phyloP scores from a whole-genome alignment of 2,888 invertebrate genomes.

The Icerya purchasi region DNA sequence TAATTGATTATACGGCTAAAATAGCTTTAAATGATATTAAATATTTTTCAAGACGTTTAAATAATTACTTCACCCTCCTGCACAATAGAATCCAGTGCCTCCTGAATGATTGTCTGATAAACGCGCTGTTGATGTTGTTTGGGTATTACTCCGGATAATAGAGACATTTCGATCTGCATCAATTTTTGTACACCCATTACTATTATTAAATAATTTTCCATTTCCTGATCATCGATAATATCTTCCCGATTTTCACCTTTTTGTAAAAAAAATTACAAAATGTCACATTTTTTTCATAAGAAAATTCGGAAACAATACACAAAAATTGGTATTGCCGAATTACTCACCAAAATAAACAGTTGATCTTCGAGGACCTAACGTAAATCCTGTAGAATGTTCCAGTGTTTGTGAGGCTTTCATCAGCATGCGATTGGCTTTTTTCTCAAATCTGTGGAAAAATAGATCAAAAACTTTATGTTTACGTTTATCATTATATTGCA shows the following conservation, averaged over 20 bases:
- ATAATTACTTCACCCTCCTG: slow-evolving; percentile 55
- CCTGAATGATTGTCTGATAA: slow-evolving; percentile 60
- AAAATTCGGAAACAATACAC: too few species aligned
- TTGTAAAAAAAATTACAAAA: too few species aligned
- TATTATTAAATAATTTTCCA: slow-evolving; percentile 61
- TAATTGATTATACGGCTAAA: too few species aligned
- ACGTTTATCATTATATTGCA: not conserved
- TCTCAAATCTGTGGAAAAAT: slow-evolving; percentile 36
- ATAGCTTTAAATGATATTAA: too few species aligned
- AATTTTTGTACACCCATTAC: slow-evolving; percentile 63
- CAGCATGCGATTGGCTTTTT: slow-evolving; percentile 61
- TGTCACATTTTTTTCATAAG: too few species aligned
- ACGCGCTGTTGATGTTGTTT: slow-evolving; percentile 57
- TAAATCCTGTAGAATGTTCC: slow-evolving; percentile 59
- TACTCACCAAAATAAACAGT: slow-evolving; percentile 26
- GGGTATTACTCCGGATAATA: slow-evolving; percentile 68
- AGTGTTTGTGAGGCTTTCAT: slow-evolving; percentile 60
- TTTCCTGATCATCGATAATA: slow-evolving; percentile 50
- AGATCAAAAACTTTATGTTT: slow-evolving; percentile 13
- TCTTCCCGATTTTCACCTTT: slow-evolving; percentile 32
- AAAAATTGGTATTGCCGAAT: too few species aligned
- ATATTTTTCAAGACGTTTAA: too few species aligned
- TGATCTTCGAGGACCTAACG: slow-evolving; percentile 36
- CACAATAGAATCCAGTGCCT: slow-evolving; percentile 63
- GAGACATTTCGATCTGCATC: slow-evolving; percentile 65